phyloP scores from a whole-genome alignment of 2,797 vertebrate genomes.

The Aselliscus stoliczkanus region DNA sequence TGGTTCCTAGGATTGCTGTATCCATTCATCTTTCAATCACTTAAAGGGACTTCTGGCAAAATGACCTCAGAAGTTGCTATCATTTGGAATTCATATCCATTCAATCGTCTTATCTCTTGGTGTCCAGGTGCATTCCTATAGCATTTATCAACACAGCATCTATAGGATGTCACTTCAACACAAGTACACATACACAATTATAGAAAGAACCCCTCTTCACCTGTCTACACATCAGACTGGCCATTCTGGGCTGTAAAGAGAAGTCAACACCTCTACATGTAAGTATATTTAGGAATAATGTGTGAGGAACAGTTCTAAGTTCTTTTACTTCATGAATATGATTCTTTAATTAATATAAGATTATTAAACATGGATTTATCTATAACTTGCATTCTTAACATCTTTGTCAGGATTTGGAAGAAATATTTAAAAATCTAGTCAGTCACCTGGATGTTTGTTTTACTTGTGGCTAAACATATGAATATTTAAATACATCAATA shows the following conservation, averaged over 20 bases:
- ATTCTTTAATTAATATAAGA: neutral
- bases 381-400: neutral
- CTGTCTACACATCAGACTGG: neutral
- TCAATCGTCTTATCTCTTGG: constrained; percentile 31
- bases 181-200: neutral
- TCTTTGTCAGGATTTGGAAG: neutral
- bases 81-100: constrained; percentile 37
- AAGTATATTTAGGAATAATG: neutral
- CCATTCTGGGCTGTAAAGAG: neutral
- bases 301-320: neutral
- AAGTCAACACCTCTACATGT: neutral
- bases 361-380: neutral
- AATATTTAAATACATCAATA: neutral
- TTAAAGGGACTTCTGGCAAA: constrained; percentile 14
- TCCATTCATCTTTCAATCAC: constrained; percentile 28
- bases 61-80: neutral
- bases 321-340: neutral
- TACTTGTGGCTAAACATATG: neutral
- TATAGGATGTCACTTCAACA: neutral
- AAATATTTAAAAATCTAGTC: neutral
- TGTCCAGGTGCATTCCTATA: neutral
- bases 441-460: neutral
- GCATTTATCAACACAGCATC: constrained; percentile 31
- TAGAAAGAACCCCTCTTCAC: neutral
- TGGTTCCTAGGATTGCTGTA: neutral